Base-by-base conservation (phyloP, 2,113 vertebrate species). In the Sula dactylatra region DNA sequence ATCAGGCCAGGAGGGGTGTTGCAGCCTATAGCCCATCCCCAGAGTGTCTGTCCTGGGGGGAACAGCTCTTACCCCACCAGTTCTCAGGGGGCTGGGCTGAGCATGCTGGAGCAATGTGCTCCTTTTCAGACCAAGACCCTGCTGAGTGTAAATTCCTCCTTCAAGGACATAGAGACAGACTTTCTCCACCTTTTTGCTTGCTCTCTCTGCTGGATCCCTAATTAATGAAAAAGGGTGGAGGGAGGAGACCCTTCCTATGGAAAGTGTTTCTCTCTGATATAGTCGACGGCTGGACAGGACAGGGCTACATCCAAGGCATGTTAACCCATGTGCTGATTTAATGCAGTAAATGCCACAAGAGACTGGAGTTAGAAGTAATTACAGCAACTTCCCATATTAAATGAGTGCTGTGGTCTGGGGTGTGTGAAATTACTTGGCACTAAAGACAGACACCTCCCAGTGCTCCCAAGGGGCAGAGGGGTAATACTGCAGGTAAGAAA, bases 51-150 rank as follows among this genome's bases (percentile, higher is more conserved):
- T 81, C 15, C 44, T 7, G 19, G 22, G 20, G 9, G 32, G 17
- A 11, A 9, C 44, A n/a, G 29, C 20, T 47, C 40, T 71, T 13
- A 29, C 12, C 36, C 29, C 29, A 34, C 8, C 16, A 22, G 21
- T 22, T 72, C 26, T 34, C 9, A 9, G 17, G 40, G 24, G 11
- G 16, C 38, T 38, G 80, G 17, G 8, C 22, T 42, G 86, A 44
- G 42, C 9, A 1, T 5, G 9, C 29, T 8, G 5, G 24, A 80
- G 56, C 47, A 61, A 25, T 0, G 0, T 32, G 85, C 11, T 49
- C 8, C 16, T 44, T 54, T 47, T 38, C 26, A 22, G 26, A 18
- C 34, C 14, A 10, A 72, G 40, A 29, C 11, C 52, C 44, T 55
- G 21, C n/a, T 34, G 61, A 42, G 74, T 32, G 49, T 4, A 16